Evolutionary conservation across 2,113 vertebrate species (phyloP).

Genomic region (Capreolus pygargus): DNA sequence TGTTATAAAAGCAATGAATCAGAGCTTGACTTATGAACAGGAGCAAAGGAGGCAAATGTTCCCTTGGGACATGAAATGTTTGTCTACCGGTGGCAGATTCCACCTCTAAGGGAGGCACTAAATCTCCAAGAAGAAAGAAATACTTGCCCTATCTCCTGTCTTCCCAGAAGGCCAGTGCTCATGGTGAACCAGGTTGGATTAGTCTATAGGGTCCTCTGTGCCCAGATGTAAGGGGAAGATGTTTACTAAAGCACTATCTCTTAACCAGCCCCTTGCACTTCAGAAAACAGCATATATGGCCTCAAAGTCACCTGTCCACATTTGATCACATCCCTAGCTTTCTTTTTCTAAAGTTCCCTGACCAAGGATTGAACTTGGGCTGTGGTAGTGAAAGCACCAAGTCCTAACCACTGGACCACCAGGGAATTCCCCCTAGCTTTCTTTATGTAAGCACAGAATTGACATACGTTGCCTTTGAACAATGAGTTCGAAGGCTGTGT

Average conservation of each 20-base stretch:
- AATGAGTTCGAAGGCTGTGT: background rate
- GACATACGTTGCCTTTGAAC: background rate
- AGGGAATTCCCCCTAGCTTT: background rate
- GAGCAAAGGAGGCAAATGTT: constrained; percentile 5
- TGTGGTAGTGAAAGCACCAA: background rate
- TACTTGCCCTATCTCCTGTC: background rate
- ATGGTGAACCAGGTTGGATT: background rate
- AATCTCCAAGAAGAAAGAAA: background rate
- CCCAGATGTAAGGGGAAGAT: background rate
- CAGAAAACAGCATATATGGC: background rate
- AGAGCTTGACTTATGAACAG: constrained; percentile 5
- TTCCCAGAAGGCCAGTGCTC: background rate
- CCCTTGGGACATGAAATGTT: background rate
- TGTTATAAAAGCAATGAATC: constrained; percentile 39
- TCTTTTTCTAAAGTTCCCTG: background rate
- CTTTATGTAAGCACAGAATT: background rate
- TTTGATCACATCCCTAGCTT: background rate
- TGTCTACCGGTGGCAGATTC: background rate
- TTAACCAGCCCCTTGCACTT: background rate
- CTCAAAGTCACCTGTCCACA: background rate
- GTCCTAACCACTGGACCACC: background rate
- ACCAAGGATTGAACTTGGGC: background rate
- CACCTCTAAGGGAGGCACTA: background rate
- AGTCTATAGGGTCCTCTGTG: background rate
- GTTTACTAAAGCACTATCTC: background rate